Evolutionary conservation across 2,113 vertebrate genomes (phyloP).

Genomic region (Saguinus midas): DNA sequence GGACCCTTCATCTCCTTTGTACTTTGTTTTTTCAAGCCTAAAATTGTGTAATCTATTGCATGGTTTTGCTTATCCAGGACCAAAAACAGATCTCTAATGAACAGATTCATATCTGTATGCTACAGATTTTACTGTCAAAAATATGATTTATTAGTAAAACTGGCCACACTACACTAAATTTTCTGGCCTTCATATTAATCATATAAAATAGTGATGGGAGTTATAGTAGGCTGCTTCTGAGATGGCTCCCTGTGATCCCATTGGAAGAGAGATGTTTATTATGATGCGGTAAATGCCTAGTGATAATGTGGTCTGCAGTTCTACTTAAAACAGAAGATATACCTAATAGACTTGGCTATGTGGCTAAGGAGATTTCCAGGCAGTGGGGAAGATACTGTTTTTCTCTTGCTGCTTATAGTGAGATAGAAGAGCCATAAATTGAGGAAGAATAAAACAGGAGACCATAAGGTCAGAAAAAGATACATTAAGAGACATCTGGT

Average conservation of each 20-base stretch:
- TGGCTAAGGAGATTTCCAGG: not conserved
- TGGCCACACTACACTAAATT: not conserved
- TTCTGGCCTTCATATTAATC: not conserved
- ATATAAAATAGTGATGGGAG: not conserved
- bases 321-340: not conserved
- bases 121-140: not conserved
- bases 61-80: not conserved
- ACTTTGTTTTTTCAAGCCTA: not conserved
- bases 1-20: rapidly evolving
- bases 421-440: not conserved
- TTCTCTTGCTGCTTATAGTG: not conserved
- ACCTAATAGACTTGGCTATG: not conserved
- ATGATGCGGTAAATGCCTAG: not conserved
- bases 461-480: no score
- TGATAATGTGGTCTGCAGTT: not conserved
- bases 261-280: not conserved
- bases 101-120: not conserved
- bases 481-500: no score
- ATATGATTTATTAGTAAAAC: not conserved
- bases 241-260: not conserved
- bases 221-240: not conserved
- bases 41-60: rapidly evolving
- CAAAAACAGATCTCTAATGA: not conserved
- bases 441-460: not conserved
- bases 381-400: not conserved